Conservation (phyloP, 2,888 invertebrate species). For the Tribolium freemani region DNA sequence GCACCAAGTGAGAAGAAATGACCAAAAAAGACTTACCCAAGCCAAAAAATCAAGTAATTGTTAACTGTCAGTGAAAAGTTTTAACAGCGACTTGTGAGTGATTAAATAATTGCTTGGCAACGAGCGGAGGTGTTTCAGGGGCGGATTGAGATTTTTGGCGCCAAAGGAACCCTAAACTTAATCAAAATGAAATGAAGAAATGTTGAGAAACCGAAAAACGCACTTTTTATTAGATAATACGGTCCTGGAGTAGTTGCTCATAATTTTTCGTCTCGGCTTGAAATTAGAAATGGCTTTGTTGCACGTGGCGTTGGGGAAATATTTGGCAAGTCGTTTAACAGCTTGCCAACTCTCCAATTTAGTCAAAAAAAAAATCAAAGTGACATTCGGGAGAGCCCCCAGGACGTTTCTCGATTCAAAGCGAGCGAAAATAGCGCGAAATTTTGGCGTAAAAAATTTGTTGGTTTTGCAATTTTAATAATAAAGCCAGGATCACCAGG, state of each 20-base stretch:
- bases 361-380: conserved; percentile 14
- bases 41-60: conserved; percentile 9
- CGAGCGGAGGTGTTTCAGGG: neutral
- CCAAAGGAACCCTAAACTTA: no score
- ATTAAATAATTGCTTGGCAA: neutral
- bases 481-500: conserved; percentile 39
- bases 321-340: conserved; percentile 7
- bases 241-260: neutral
- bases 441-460: neutral
- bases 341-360: conserved; percentile 15
- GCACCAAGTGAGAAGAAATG: neutral
- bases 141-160: no score
- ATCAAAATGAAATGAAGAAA: no score
- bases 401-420: conserved; percentile 1
- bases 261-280: neutral
- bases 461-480: conserved; percentile 14
- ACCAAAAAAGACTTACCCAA: neutral
- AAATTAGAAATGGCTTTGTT: conserved; percentile 8
- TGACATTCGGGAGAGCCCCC: neutral
- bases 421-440: neutral
- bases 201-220: no score
- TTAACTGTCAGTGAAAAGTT: conserved; percentile 10
- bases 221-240: neutral
- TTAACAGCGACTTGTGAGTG: neutral
- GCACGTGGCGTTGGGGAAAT: conserved; percentile 8